A percentile compares a stretch with the other conserved stretches of the same genome.
Conservation (phyloP, 2,113 vertebrate species). For the Amphilophus citrinellus region DNA sequence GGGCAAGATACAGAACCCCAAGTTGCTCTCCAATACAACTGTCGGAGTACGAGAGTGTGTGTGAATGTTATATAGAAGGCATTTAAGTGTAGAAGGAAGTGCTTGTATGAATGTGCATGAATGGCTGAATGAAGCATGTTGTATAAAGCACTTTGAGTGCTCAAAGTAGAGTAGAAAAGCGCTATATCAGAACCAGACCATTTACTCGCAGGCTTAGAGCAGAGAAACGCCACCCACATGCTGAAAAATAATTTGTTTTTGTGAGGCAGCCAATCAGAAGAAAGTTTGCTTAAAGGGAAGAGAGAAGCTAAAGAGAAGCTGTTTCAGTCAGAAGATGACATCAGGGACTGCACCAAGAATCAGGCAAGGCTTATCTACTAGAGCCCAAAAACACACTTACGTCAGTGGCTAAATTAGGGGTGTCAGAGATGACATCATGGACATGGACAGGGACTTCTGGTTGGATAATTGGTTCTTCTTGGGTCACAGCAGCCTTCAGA, state of each 20-base stretch:
- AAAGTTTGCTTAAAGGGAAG: neutral
- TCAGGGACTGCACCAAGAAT: neutral
- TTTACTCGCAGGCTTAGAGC: neutral
- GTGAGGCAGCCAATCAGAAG: neutral
- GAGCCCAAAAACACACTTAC: neutral
- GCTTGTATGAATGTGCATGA: too few species aligned
- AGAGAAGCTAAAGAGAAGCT: neutral
- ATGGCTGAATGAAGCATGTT: too few species aligned
- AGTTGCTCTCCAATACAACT: too few species aligned
- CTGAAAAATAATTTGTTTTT: neutral
- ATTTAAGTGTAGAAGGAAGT: too few species aligned
- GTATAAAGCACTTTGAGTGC: too few species aligned
- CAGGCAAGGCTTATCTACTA: neutral
- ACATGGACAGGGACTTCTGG: slow-evolving; percentile 19
- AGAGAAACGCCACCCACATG: neutral
- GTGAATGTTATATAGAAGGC: too few species aligned
- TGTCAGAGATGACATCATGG: neutral
- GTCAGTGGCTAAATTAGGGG: neutral
- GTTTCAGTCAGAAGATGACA: neutral
- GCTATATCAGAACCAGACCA: too few species aligned
- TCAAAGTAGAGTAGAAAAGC: too few species aligned
- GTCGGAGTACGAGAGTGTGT: too few species aligned
- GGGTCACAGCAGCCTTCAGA: slow-evolving; percentile 56
- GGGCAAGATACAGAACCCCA: too few species aligned
- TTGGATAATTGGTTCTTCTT: neutral